phyloP scores from a whole-genome alignment of 2,888 invertebrate species.

The Oxycera nigricornis region DNA sequence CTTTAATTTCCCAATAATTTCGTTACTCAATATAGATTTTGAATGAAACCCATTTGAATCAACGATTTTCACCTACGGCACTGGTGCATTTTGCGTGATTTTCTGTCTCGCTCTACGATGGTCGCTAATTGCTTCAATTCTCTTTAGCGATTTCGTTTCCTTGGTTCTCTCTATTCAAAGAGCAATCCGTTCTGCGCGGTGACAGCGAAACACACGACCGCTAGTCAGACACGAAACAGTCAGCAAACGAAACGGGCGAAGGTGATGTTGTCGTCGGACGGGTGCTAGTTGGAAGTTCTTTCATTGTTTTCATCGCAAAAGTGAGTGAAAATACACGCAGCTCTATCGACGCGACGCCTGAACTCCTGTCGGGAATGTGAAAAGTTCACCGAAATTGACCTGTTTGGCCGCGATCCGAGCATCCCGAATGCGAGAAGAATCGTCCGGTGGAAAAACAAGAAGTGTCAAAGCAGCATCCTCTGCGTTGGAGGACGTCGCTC shows the following conservation, averaged over 20 bases:
- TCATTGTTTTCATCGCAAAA: constrained; percentile 33
- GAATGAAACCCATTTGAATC: too few relatives aligned
- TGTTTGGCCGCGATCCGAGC: background rate
- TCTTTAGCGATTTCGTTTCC: too few relatives aligned
- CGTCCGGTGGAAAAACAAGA: background rate
- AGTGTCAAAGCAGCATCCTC: constrained; percentile 10
- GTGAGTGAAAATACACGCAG: background rate
- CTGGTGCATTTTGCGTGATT: too few relatives aligned
- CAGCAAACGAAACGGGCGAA: constrained; percentile 30
- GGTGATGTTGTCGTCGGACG: constrained; percentile 15
- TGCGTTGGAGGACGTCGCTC: background rate
- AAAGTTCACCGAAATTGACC: background rate
- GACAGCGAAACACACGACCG: constrained; percentile 14
- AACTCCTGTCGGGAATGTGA: background rate
- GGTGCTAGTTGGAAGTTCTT: constrained; percentile 5
- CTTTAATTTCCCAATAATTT: too few relatives aligned
- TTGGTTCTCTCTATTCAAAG: too few relatives aligned
- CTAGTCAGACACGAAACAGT: constrained; percentile 36
- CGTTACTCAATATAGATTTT: too few relatives aligned
- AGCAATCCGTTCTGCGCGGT: too few relatives aligned
- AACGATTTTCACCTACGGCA: too few relatives aligned
- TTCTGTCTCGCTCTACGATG: too few relatives aligned
- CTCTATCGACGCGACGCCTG: background rate
- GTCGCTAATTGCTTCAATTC: too few relatives aligned
- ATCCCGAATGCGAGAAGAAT: background rate